Conservation (phyloP, 2,113 vertebrate species). For the Orthochromis indermauri region DNA sequence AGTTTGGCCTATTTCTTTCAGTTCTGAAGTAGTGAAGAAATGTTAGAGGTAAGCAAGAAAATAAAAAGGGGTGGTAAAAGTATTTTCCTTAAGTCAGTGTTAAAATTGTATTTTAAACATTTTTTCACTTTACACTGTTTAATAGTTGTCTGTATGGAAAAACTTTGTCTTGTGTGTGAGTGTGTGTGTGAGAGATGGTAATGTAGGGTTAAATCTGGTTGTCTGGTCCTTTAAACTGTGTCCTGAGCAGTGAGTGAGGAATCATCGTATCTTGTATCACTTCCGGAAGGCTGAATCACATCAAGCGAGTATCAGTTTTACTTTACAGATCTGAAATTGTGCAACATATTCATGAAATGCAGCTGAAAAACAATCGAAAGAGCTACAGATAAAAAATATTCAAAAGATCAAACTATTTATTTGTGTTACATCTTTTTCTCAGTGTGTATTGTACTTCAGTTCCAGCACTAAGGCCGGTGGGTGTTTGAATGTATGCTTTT, state of each 20-base stretch:
- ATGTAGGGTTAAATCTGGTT: slow-evolving; percentile 25
- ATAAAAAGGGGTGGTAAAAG: neutral
- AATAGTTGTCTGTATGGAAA: slow-evolving; percentile 40
- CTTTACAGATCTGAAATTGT: neutral
- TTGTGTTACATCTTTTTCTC: slow-evolving; percentile 28
- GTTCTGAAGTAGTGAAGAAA: neutral
- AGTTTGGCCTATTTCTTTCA: slow-evolving; percentile 14
- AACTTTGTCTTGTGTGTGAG: neutral
- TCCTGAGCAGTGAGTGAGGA: slow-evolving; percentile 1
- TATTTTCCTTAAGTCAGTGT: slow-evolving; percentile 67
- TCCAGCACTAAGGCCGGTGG: slow-evolving; percentile 27
- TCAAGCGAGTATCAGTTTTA: neutral
- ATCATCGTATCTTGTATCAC: neutral
- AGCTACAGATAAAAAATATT: slow-evolving; percentile 4
- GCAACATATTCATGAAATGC: neutral
- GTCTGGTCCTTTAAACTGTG: neutral
- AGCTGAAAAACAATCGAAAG: neutral
- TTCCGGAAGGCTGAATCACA: neutral
- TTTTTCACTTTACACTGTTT: slow-evolving; percentile 45
- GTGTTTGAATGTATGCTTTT: slow-evolving; percentile 52
- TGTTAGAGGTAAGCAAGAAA: neutral
- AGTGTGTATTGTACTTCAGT: slow-evolving; percentile 33
- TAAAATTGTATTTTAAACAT: slow-evolving; percentile 65
- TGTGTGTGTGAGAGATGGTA: neutral
- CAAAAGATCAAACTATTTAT: slow-evolving; percentile 56